Evolutionary conservation across 2,113 vertebrate genomes (phyloP).

Genomic region (Sclerurus mexicanus): DNA sequence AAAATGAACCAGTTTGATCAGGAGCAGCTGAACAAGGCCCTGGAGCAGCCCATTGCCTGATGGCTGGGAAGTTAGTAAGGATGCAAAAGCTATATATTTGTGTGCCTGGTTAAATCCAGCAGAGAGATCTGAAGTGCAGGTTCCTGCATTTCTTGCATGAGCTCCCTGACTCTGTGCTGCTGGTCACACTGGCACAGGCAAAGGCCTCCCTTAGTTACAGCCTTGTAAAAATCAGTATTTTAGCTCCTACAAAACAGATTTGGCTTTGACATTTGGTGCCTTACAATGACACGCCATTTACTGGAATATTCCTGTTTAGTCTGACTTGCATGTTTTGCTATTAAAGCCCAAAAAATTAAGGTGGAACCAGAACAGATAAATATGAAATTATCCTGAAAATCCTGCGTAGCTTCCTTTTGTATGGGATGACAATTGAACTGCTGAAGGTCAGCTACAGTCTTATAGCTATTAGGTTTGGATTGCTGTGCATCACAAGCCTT

Average conservation of each 20-base stretch:
- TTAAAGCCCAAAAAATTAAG: not conserved
- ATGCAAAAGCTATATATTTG: not conserved
- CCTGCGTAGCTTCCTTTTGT: not conserved
- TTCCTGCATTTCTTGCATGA: not conserved
- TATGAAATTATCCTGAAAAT: not conserved
- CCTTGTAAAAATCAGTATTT: not conserved
- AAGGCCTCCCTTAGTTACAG: not conserved
- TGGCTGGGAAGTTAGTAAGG: not conserved
- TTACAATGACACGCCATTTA: not conserved
- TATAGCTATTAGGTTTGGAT: slow-evolving; percentile 11
- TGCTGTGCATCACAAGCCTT: slow-evolving; percentile 54
- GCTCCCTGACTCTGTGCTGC: not conserved
- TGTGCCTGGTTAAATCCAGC: not conserved
- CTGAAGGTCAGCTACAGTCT: not conserved
- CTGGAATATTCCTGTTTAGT: not conserved
- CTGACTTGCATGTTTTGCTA: not conserved
- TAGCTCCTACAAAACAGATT: not conserved
- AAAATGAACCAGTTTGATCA: not conserved
- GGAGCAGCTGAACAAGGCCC: not conserved
- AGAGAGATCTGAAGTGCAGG: not conserved
- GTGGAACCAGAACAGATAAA: not conserved
- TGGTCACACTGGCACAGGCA: not conserved
- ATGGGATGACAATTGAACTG: slow-evolving; percentile 42
- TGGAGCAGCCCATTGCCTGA: not conserved
- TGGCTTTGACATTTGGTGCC: not conserved